Conservation (phyloP, 1,140 invertebrate genomes). For the Caerostris extrusa region DNA sequence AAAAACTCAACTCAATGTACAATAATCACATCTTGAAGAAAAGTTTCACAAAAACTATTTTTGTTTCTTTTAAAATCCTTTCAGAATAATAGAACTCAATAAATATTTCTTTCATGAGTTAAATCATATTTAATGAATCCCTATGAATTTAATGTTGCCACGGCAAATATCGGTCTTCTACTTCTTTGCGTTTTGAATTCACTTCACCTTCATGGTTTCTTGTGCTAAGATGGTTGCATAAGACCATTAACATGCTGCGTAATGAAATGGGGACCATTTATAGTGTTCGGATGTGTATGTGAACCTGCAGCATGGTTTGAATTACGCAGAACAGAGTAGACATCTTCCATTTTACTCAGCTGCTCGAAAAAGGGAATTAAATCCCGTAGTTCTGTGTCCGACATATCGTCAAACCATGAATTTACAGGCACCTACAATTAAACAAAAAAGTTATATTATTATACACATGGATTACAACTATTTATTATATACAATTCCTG, state of each 20-base stretch:
- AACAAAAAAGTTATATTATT: no score
- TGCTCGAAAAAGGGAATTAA: slow-evolving; percentile 98
- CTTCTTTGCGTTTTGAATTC: neutral
- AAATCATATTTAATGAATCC: slow-evolving; percentile 9
- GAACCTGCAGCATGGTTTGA: slow-evolving; percentile 75
- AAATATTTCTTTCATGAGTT: slow-evolving; percentile 19
- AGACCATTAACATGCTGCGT: slow-evolving; percentile 71
- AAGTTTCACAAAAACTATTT: neutral
- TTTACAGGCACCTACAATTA: slow-evolving; percentile 92
- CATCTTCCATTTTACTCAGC: slow-evolving; percentile 95
- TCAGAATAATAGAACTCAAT: slow-evolving; percentile 5
- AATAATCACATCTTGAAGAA: neutral
- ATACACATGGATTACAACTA: no score
- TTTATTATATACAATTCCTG: no score
- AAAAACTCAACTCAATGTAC: neutral
- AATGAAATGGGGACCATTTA: slow-evolving; percentile 71
- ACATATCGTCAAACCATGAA: slow-evolving; percentile 99
- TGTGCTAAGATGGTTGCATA: slow-evolving; percentile 75
- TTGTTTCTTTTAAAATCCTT: neutral
- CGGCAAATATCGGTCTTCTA: slow-evolving; percentile 38
- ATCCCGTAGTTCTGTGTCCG: slow-evolving; percentile 95
- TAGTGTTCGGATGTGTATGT: slow-evolving; percentile 60
- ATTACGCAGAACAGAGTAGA: slow-evolving; percentile 90
- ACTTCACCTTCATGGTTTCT: slow-evolving; percentile 28
- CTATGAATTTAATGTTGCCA: slow-evolving; percentile 61